A percentile compares a stretch with the other conserved stretches of the same genome.
These are phyloP conservation scores for Pampus argenteus DNA, from an alignment of 2,797 vertebrate genomes.

Conservation along the genomic window DNA sequence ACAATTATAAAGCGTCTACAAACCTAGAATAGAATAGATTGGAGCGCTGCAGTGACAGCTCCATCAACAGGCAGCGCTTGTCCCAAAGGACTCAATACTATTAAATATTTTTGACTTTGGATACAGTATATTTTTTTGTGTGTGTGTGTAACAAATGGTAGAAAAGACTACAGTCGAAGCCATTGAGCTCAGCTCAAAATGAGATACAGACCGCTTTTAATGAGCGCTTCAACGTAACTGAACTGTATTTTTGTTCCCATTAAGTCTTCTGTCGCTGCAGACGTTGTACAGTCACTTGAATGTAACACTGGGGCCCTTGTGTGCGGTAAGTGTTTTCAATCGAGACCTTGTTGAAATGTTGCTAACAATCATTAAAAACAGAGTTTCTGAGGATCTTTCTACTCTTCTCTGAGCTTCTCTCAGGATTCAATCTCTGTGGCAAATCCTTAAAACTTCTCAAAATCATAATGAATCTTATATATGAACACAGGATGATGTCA, in stretches of 20 bases:
- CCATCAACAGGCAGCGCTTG: slow-evolving; percentile 61
- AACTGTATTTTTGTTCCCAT: slow-evolving; percentile 56
- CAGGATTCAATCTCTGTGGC: background rate
- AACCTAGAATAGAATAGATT: slow-evolving; percentile 49
- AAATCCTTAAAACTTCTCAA: background rate
- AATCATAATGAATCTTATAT: background rate
- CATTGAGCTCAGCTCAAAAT: slow-evolving; percentile 51
- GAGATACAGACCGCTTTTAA: slow-evolving; percentile 52
- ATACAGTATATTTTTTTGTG: slow-evolving; percentile 2
- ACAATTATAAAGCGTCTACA: slow-evolving; percentile 55
- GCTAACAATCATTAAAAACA: slow-evolving; percentile 1
- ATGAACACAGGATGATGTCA: background rate
- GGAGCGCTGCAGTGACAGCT: slow-evolving; percentile 56
- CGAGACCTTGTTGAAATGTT: slow-evolving; percentile 1
- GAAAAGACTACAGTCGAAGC: slow-evolving; percentile 60
- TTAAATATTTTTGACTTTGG: slow-evolving; percentile 17
- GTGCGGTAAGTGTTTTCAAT: background rate
- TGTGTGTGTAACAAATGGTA: slow-evolving; percentile 48
- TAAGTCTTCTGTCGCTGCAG: slow-evolving; percentile 26
- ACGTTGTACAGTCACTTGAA: slow-evolving; percentile 25
- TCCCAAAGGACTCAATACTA: slow-evolving; percentile 47
- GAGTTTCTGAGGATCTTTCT: slow-evolving; percentile 1
- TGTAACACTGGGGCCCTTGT: slow-evolving; percentile 41
- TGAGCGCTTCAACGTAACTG: slow-evolving; percentile 58
- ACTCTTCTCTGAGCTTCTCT: background rate